A percentile compares a stretch with the other conserved stretches of the same genome.
Conservation (phyloP, 2,113 vertebrate genomes). For the Epinephelus cyanopodus region DNA sequence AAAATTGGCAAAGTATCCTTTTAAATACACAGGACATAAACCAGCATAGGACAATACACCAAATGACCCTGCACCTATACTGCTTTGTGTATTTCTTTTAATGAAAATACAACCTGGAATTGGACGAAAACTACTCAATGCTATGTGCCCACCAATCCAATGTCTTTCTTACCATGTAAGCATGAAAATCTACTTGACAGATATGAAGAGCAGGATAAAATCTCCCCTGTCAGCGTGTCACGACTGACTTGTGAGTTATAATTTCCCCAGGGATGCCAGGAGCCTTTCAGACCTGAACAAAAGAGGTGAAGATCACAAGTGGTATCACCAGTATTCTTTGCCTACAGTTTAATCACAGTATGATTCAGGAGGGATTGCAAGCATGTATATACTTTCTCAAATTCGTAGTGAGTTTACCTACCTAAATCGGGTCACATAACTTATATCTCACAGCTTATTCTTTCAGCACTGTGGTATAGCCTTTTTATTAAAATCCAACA, state of each 20-base stretch:
- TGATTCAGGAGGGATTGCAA: neutral
- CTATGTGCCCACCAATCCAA: neutral
- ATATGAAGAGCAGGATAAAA: conserved; percentile 10
- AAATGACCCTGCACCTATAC: neutral
- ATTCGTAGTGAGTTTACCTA: neutral
- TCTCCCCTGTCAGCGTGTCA: conserved; percentile 12
- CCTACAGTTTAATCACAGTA: conserved; percentile 9
- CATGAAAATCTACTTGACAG: neutral
- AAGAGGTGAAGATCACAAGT: conserved; percentile 8
- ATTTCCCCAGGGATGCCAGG: neutral
- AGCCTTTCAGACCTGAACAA: conserved; percentile 19
- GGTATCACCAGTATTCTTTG: conserved; percentile 5
- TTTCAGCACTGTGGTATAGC: neutral
- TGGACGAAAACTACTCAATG: neutral
- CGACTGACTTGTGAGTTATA: neutral
- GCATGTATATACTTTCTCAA: neutral
- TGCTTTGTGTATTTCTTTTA: neutral
- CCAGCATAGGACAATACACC: neutral
- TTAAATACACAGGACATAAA: conserved; percentile 3
- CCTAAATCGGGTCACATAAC: neutral
- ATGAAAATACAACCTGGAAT: neutral
- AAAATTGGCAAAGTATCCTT: neutral
- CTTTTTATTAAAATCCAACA: conserved; percentile 19
- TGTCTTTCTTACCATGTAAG: neutral
- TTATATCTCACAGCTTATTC: neutral